phyloP scores from a whole-genome alignment of 2,888 invertebrate species.

The Nebria brevicollis region DNA sequence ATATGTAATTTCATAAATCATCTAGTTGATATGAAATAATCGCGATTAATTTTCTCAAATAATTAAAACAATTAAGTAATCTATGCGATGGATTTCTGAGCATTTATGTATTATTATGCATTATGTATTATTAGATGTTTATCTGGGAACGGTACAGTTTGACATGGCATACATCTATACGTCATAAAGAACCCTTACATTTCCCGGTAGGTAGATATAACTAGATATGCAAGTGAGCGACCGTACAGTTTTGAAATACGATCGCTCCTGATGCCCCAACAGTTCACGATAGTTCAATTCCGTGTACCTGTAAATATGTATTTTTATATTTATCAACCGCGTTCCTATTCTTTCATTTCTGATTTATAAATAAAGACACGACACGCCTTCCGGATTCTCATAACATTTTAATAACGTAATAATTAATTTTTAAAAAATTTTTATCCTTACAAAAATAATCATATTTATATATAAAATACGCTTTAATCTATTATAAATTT shows the following conservation, averaged over 20 bases:
- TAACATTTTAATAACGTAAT: slow-evolving; percentile 31
- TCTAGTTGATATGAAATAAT: neutral
- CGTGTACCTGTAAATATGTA: slow-evolving; percentile 22
- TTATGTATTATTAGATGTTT: neutral
- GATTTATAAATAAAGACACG: slow-evolving; percentile 43
- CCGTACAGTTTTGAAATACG: slow-evolving; percentile 13
- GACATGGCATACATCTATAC: neutral
- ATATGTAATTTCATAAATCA: neutral
- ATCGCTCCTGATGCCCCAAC: slow-evolving; percentile 13
- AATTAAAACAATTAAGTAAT: neutral
- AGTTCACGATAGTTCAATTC: slow-evolving; percentile 16
- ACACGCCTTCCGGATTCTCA: slow-evolving; percentile 36
- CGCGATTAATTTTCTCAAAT: neutral
- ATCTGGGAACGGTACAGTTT: neutral
- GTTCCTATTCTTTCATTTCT: slow-evolving; percentile 24
- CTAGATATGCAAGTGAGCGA: slow-evolving; percentile 4
- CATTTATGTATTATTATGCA: neutral
- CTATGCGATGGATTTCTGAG: neutral
- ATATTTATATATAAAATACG: too few relatives aligned
- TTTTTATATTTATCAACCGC: slow-evolving; percentile 16
- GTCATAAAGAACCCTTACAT: neutral
- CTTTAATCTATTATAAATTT: neutral
- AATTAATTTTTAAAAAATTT: slow-evolving; percentile 19
- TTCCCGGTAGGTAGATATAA: neutral
- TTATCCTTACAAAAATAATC: too few relatives aligned